Percentiles rank a stretch among this genome's conserved stretches.
Evolutionary conservation across 2,113 vertebrate genomes (phyloP).

Genomic region (Gobiocypris rarus): DNA sequence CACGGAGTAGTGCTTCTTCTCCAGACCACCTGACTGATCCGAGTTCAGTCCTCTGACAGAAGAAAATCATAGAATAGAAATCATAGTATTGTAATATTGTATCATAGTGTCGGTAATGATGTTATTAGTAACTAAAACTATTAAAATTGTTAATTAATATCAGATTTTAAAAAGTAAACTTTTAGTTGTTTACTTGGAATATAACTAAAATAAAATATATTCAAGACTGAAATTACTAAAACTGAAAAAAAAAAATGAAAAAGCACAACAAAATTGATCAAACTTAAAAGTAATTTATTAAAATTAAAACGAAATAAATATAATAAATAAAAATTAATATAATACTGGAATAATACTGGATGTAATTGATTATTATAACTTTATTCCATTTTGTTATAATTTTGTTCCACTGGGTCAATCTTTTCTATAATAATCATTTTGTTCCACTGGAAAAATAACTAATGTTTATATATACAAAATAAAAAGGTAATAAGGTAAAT

Average conservation of each 20-base stretch:
- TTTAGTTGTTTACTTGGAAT: not conserved
- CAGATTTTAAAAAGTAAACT: not conserved
- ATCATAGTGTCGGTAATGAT: not conserved
- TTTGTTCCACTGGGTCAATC: not conserved
- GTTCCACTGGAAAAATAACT: too few species aligned
- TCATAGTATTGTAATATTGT: not conserved
- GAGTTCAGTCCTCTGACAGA: conserved; percentile 36
- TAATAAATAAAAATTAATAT: too few species aligned
- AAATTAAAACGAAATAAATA: not conserved
- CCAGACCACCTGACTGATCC: conserved; percentile 22
- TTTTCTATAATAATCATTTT: too few species aligned
- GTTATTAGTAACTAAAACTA: not conserved
- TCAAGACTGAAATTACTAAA: not conserved
- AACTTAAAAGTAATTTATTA: not conserved
- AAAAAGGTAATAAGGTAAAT: too few species aligned
- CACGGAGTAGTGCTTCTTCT: conserved; percentile 75
- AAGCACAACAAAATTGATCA: too few species aligned
- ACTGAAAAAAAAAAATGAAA: not conserved
- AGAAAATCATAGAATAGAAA: not conserved
- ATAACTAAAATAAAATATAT: not conserved
- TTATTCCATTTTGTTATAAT: not conserved
- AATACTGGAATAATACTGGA: not conserved
- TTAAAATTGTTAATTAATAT: not conserved
- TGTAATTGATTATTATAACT: not conserved
- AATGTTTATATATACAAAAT: too few species aligned